Evolutionary conservation across 2,113 vertebrate genomes (phyloP).

Genomic region (Datnioides undecimradiatus): DNA sequence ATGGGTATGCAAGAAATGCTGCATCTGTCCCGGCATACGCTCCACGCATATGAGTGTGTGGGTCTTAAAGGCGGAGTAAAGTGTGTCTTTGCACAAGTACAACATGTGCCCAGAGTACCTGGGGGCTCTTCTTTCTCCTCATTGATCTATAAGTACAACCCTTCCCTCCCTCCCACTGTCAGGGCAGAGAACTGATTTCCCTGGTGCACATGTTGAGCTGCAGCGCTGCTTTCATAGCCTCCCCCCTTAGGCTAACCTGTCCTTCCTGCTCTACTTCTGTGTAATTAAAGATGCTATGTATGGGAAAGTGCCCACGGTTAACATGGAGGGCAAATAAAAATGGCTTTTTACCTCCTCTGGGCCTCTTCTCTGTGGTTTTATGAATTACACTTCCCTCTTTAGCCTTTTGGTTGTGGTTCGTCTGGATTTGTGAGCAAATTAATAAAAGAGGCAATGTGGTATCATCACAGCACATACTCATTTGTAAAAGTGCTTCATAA

Average conservation of each 20-base stretch:
- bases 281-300: conserved; percentile 80
- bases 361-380: conserved; percentile 62
- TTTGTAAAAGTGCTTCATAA: conserved; percentile 32
- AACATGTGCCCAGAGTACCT: conserved; percentile 60
- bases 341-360: conserved; percentile 65
- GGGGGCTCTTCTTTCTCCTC: conserved; percentile 69
- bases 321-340: conserved; percentile 75
- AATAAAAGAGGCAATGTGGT: conserved; percentile 48
- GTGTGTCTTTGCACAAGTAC: conserved; percentile 58
- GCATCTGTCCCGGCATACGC: not conserved
- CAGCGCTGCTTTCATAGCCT: conserved; percentile 65
- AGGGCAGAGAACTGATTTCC: conserved; percentile 78
- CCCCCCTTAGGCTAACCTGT: conserved; percentile 74
- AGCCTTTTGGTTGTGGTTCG: conserved; percentile 55
- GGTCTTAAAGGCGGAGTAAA: conserved; percentile 28
- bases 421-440: conserved; percentile 62
- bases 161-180: conserved; percentile 70
- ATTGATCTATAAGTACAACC: conserved; percentile 79
- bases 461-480: conserved; percentile 28
- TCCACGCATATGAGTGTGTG: conserved; percentile 23
- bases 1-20: conserved; percentile 17
- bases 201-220: conserved; percentile 72
- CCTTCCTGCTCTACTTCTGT: conserved; percentile 77
- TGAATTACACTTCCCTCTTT: conserved; percentile 68
- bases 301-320: conserved; percentile 77